Conservation (phyloP, 1,140 invertebrate species). For the Drosophila varians region DNA sequence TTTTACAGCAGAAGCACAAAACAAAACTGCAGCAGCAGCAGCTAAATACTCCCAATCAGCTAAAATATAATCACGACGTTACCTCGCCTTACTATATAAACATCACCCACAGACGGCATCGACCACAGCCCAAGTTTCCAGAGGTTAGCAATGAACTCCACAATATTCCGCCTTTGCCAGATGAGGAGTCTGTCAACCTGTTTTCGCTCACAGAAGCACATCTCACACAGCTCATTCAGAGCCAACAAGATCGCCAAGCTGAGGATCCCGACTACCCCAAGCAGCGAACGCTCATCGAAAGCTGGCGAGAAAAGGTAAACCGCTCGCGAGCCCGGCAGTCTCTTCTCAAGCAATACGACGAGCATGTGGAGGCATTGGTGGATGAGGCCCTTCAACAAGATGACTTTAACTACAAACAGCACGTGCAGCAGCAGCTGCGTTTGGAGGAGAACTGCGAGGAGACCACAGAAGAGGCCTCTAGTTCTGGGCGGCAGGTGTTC, state of each 20-base stretch:
- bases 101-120: constrained; percentile 75
- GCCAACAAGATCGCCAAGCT: constrained; percentile 4
- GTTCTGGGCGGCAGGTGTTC: constrained; percentile 34
- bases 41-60: constrained; percentile 56
- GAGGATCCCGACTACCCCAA: constrained; percentile 25
- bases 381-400: constrained; percentile 65
- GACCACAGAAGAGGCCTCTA: neutral
- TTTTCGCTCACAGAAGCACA: constrained; percentile 73
- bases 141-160: neutral
- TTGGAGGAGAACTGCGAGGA: constrained; percentile 15
- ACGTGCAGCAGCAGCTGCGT: constrained; percentile 50
- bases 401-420: constrained; percentile 57
- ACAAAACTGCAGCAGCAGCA: constrained; percentile 18
- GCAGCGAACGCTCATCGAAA: constrained; percentile 64
- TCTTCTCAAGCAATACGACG: constrained; percentile 53
- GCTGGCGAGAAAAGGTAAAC: constrained; percentile 77
- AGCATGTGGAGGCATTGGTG: constrained; percentile 61
- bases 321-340: constrained; percentile 61
- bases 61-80: constrained; percentile 76
- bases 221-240: constrained; percentile 60
- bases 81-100: constrained; percentile 82
- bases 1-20: constrained; percentile 59
- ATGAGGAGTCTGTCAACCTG: constrained; percentile 63
- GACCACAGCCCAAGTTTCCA: constrained; percentile 64
- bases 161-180: constrained; percentile 1